Evolutionary conservation across 2,888 invertebrate species (phyloP).

Genomic region (Sarcophaga caerulescens): DNA sequence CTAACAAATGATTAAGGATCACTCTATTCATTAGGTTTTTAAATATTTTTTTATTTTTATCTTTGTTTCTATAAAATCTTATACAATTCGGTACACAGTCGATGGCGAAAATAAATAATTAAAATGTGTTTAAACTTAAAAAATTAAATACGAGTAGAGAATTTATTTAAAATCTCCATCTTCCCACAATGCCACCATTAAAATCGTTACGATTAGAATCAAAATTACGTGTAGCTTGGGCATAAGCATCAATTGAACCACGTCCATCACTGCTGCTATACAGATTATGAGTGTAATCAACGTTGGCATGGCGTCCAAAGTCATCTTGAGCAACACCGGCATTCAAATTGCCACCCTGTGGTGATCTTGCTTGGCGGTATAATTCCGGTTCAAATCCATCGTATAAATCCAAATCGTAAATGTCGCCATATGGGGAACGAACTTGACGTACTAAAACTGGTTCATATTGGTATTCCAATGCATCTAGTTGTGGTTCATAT

Average conservation of each 20-base stretch:
- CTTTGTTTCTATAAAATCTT: no score
- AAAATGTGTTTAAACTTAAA: no score
- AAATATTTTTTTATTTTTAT: no score
- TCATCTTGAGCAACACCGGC: conserved; percentile 32
- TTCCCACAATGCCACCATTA: conserved; percentile 68
- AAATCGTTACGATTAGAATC: conserved; percentile 71
- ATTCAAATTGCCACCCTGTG: conserved; percentile 40
- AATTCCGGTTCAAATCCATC: background rate
- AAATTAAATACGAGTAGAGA: no score
- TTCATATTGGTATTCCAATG: background rate
- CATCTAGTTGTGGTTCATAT: background rate
- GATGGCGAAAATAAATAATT: no score
- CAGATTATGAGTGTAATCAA: conserved; percentile 69
- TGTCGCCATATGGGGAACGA: no score
- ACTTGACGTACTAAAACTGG: background rate
- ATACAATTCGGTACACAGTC: no score
- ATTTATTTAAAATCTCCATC: background rate
- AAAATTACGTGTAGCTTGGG: conserved; percentile 72
- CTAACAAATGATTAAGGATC: no score
- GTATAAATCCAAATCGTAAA: background rate
- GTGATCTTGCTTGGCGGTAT: conserved; percentile 30
- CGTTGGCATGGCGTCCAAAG: conserved; percentile 36
- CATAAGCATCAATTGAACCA: conserved; percentile 73
- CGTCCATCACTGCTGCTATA: conserved; percentile 71
- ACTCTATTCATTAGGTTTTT: no score